Evolutionary conservation across 1,140 invertebrate genomes (phyloP), one percentile per base, ranked within the genome.

Genomic region (Chlorops oryzae): DNA sequence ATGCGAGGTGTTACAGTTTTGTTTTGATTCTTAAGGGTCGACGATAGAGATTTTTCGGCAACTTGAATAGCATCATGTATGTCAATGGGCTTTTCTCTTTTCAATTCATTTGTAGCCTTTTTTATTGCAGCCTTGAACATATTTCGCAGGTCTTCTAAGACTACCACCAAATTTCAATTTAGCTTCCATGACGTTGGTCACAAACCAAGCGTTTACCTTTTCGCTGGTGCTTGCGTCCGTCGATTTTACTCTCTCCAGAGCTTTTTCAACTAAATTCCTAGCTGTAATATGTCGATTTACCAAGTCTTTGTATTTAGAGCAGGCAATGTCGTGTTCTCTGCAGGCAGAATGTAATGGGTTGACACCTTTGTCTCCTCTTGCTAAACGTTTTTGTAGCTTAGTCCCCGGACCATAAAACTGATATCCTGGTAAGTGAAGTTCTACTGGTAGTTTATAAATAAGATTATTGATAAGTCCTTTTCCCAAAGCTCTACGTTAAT

Each of bases 381-480:
- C 48, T 58, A 77, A 58, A 46, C 74, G 57, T 60, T 71, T 57
- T 25, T 56, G n/a, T 51, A 77, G 50, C 57, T 73, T 74, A n/a
- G 73, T 78, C n/a, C 72, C 72, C 20, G 73, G 72, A 5, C 73
- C 74, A 47, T 74, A 77, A 51, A 63, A 77, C 27, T 71, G 57
- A 70, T 74, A 77, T 15, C 69, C 69, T 5, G 74, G 73, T 24
- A 76, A 44, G 59, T 78, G 68, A 35, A 75, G 27, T 63, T 78
- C 74, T 24, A 73, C 39, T 5, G 73, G 73, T 23, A 77, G 46
- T 24, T 62, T 63, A 59, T 77, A 66, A 18, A 75, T 74, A 15
- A 68, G 18, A 23, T 37, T 60, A 51, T 75, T 73, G 15, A 71
- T 9, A 9, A 72, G 5, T 15, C 61, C 61, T 37, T 40, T 38